These are phyloP conservation scores for Apostichopus californicus DNA, from an alignment of 35 echinoderm and acorn worm genomes.

Conservation along the genomic window DNA sequence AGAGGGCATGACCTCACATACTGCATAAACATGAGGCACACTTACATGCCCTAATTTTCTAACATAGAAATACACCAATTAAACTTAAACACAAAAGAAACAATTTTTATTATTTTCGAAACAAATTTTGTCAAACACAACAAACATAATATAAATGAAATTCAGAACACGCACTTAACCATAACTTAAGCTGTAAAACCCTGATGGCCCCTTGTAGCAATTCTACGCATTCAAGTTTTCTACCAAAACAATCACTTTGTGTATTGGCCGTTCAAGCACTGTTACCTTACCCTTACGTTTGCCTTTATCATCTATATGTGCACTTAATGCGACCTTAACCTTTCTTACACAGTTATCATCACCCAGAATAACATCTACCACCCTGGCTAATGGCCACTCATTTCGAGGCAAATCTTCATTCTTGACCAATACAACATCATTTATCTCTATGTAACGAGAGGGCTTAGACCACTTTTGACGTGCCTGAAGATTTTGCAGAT, in stretches of 20 bases:
- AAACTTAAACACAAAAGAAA: not conserved
- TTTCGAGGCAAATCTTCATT: conserved; percentile 53
- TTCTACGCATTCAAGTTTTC: not conserved
- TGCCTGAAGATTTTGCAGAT: conserved; percentile 55
- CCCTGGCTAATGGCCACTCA: conserved; percentile 56
- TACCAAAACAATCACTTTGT: conserved; percentile 63
- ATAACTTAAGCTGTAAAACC: too few relatives aligned
- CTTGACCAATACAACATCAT: conserved; percentile 60
- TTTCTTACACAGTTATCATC: conserved; percentile 55
- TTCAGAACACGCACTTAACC: too few relatives aligned
- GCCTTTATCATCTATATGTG: conserved; percentile 39
- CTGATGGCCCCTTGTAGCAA: conserved; percentile 2
- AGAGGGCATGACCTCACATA: too few relatives aligned
- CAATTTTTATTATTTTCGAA: too few relatives aligned
- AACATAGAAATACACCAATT: too few relatives aligned
- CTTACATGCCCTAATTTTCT: not conserved
- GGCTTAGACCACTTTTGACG: conserved; percentile 61
- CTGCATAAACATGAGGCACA: too few relatives aligned
- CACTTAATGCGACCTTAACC: conserved; percentile 43
- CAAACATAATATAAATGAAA: too few relatives aligned
- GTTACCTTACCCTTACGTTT: not conserved
- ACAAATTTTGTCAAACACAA: too few relatives aligned
- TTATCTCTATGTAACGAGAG: conserved; percentile 37
- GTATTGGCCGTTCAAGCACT: conserved; percentile 60
- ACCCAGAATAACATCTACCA: conserved; percentile 33